Evolutionary conservation across 2,888 invertebrate genomes (phyloP), one percentile per base, ranked within the genome.

Genomic region (Limnephilus lunatus): DNA sequence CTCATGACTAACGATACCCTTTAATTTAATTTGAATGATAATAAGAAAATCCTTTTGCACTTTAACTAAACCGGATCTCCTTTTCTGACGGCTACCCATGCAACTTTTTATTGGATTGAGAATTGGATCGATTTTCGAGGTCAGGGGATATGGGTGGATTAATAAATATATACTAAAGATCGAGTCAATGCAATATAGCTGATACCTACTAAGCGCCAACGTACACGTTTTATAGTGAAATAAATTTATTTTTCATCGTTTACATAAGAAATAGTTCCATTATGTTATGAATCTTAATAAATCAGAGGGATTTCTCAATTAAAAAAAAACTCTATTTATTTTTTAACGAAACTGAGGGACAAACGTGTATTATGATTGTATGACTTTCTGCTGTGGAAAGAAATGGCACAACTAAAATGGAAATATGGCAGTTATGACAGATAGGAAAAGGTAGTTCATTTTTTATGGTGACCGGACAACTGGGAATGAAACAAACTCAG

Each of bases 61-160:
- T 83, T 83, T 32, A 35, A 35, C 35, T n/a, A 83, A 83, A 32
- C 83, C 83, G 83, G 83, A 83, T 83, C 83, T 83, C 35, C 68
- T 83, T 83, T 25, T 32, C 83, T 25, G 83, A 35, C 35, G 25
- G 25, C 25, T 25, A 32, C 25, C 25, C 83, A 32, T 15, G 35
- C 35, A 9, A 83, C 83, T 68, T 68, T 90, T 90, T 92, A 90
- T 92, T 53, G 81, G 81, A 81, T 85, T 35, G 30, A 80, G 30
- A 92, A 92, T 92, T 92, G 90, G 92, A 90, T 90, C 92, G 86
- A 11, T 83, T 92, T 44, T 31, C 85, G 85, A 80, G 81, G 81
- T 89, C 85, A 89, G 92, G 89, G 85, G 90, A 89, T 90, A 90
- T 80, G 35, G 48, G 88, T 89, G 53, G 68, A 68, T 68, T 68